Evolutionary conservation across 2,888 invertebrate genomes (phyloP), one percentile per base, ranked within the genome.

Genomic region (Acronicta leporina): DNA sequence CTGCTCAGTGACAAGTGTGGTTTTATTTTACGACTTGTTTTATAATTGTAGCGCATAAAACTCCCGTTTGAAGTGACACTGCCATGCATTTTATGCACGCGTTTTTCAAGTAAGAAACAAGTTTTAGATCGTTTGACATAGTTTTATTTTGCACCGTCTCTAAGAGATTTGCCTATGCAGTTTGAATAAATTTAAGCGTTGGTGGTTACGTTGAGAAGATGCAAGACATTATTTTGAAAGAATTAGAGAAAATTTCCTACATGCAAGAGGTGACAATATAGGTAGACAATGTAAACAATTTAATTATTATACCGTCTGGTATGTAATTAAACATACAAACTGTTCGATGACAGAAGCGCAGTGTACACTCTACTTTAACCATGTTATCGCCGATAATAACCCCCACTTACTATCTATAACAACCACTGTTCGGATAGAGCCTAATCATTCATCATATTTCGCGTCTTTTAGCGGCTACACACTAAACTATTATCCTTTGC

Each of bases 41-140:
- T 42, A 46, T 49, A 43, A 16, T 61, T 71, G 54, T 58, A 54
- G 48, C 59, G 63, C 50, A 68, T 52, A 57, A 44, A n/a, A 56
- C 53, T 63, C 69, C 74, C 71, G 63, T 43, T 69, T 68, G 58
- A 40, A 40, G 44, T 59, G 55, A 73, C 67, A 61, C 66, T 78
- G 54, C 15, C 62, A 35, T 54, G 25, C 50, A 57, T 58, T 41
- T 68, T 62, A 47, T 25, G 33, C 11, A 47, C 52, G 27, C n/a
- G 44, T 41, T 30, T 30, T 40, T 27, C 27, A 50, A 51, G 30
- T 43, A 38, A 43, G 13, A 33, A 55, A 25, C 40, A 14, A 9
- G 38, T 42, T 49, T 48, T 35, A 40, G 45, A 33, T 30, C 41
- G 30, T 9, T 45, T 55, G 47, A 48, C 55, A 55, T 42, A 46